Evolutionary conservation across 2,113 vertebrate species (phyloP), one percentile per base, ranked within the genome.

Genomic region (Sceloporus tristichus): DNA sequence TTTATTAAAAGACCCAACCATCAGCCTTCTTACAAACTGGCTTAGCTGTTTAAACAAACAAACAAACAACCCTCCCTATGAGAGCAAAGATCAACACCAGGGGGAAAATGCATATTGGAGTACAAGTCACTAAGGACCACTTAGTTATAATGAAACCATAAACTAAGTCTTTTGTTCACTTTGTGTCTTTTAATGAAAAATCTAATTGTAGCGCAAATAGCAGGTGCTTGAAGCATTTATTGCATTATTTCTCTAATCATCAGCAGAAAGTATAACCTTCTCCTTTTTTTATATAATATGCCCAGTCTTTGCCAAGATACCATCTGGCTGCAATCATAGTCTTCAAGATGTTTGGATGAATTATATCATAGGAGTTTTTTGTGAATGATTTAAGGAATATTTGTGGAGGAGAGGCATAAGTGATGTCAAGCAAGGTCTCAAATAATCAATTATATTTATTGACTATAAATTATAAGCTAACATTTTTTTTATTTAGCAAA

Each of bases 111-210:
- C 19, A 68, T 80, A 80, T 14, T 0, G 5, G 89, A 91, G 38
- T 90, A 10, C 23, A 77, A 84, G 85, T 90, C 92, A 84, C 84
- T 77, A 48, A 91, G 85, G 75, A 85, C 82, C 84, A 75, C 25
- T 90, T 86, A 80, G 54, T 42, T 84, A 83, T 73, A 88, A 90
- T 88, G 27, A 84, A 77, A 85, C 14, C 4, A 56, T 73, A 92
- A 92, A 91, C 65, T 23, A 79, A 93, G 79, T 29, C 38, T 89
- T 42, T 89, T 81, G 5, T 53, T 92, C 25, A 79, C 84, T 92
- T 83, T 92, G 11, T 87, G 40, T 85, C 9, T 7, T 90, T 13
- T 92, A 93, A 92, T 91, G 78, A 92, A 87, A 89, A 79, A 90
- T 70, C 75, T 87, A 87, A 92, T 77, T 56, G 19, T 82, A 62